Base-by-base conservation (phyloP, 37 sponge, comb jelly and placozoan genomes). In the Halichondria panicea region DNA sequence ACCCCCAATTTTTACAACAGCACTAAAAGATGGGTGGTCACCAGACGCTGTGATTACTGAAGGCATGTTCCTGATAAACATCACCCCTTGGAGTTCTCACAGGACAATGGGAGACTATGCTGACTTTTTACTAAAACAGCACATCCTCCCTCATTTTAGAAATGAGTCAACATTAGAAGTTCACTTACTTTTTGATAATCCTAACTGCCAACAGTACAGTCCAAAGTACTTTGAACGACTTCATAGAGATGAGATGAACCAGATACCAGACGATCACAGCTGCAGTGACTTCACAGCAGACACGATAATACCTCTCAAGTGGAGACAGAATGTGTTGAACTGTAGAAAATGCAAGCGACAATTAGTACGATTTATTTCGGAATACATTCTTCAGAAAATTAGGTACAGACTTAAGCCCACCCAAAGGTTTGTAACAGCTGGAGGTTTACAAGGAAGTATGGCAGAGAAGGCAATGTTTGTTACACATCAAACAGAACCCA, bases 41-140 rank as follows among this genome's bases (percentile, higher is more conserved):
- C 64, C 72, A 62, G 40, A 39, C 37, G 9, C 61, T 8, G 39
- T 24, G 3, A 60, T 81, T 11, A 42, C 72, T 27, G 81, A 81
- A 52, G 73, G 55, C 45, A 81, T 81, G 81, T 81, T 81, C 52
- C 8, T 81, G 38, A 71, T 81, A 8, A 81, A 81, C 36, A 81
- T 54, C 8, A 72, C 57, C 2, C 81, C 72, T 41, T 58, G 75
- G 64, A 41, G 66, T 15, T 18, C 21, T 12, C 55, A 50, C 37
- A 6, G 39, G 60, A 50, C n/a, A 2, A 43, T 81, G 36, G 35
- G 48, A 21, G 73, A 71, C 25, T 71, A 81, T 60, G 63, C 54
- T 50, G 38, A 71, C 5, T 71, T 81, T 8, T 33, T 81, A 1
- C 61, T 71, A 21, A 55, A 39, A 5, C 80, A 35, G 25, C 39